phyloP scores from a whole-genome alignment of 1,140 invertebrate species.

The Globodera ellingtonae region DNA sequence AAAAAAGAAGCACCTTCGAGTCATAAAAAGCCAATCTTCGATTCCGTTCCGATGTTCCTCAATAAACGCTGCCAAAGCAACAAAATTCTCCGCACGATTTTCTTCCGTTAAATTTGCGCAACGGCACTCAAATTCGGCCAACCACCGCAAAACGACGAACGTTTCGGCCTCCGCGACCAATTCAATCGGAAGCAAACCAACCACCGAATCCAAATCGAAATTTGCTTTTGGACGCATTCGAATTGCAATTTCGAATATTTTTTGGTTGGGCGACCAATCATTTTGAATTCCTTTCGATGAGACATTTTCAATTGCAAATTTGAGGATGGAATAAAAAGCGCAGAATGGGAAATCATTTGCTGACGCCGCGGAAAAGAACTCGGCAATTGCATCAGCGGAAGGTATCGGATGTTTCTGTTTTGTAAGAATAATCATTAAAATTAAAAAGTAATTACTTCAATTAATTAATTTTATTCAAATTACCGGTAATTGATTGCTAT shows the following conservation, averaged over 20 bases:
- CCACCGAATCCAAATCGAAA: background rate
- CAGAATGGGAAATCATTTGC: background rate
- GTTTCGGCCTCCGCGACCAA: background rate
- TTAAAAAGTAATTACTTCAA: background rate
- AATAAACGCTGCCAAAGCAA: conserved; percentile 15
- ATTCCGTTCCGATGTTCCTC: conserved; percentile 16
- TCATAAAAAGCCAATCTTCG: conserved; percentile 33
- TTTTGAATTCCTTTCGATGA: background rate
- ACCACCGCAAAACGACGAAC: background rate
- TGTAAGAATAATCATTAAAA: background rate
- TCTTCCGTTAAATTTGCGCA: conserved; percentile 4
- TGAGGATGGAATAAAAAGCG: conserved; percentile 13
- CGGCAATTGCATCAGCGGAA: background rate
- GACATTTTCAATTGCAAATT: background rate
- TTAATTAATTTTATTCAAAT: background rate
- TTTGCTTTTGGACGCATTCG: background rate
- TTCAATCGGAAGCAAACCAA: background rate
- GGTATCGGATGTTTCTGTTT: background rate
- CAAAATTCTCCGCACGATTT: conserved; percentile 8
- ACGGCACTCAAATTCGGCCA: conserved; percentile 13
- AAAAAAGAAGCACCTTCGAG: background rate
- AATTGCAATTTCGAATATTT: background rate
- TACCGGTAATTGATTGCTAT: background rate
- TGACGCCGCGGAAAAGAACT: background rate
- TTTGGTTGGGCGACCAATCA: background rate